phyloP scores from a whole-genome alignment of 1,140 invertebrate genomes.

The Lethocerus indicus region DNA sequence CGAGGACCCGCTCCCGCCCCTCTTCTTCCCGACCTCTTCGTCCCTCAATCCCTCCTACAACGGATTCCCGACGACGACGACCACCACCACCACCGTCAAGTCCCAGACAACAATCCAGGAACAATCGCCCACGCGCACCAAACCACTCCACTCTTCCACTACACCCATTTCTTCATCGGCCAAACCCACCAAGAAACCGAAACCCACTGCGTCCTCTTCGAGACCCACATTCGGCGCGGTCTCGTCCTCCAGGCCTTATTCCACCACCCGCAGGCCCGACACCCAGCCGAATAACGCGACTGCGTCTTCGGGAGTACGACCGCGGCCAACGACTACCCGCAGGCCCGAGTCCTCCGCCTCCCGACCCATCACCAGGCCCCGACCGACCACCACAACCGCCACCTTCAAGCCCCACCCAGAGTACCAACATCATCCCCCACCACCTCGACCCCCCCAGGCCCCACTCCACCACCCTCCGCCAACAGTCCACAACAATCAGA shows the following conservation, averaged over 20 bases:
- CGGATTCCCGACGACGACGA: constrained; percentile 18
- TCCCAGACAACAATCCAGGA: constrained; percentile 20
- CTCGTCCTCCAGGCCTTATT: background rate
- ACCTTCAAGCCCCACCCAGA: background rate
- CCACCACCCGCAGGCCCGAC: background rate
- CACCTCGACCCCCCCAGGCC: background rate
- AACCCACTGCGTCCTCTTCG: too few species aligned
- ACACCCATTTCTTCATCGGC: constrained; percentile 6
- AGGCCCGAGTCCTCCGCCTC: background rate
- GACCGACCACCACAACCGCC: background rate
- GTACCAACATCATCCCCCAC: constrained; percentile 1
- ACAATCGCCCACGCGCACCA: constrained; percentile 17
- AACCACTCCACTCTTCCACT: constrained; percentile 5
- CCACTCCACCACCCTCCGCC: background rate
- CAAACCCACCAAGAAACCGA: constrained; percentile 6
- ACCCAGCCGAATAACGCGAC: too few species aligned
- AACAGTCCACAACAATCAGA: background rate
- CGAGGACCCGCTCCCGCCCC: background rate
- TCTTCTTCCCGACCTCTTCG: background rate
- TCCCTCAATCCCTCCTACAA: constrained; percentile 6
- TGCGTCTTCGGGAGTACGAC: too few species aligned
- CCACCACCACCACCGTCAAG: constrained; percentile 15
- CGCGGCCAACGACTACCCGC: background rate
- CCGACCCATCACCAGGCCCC: background rate
- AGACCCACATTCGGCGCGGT: background rate